phyloP scores from a whole-genome alignment of 2,888 invertebrate genomes.

The Acronicta aceris region DNA sequence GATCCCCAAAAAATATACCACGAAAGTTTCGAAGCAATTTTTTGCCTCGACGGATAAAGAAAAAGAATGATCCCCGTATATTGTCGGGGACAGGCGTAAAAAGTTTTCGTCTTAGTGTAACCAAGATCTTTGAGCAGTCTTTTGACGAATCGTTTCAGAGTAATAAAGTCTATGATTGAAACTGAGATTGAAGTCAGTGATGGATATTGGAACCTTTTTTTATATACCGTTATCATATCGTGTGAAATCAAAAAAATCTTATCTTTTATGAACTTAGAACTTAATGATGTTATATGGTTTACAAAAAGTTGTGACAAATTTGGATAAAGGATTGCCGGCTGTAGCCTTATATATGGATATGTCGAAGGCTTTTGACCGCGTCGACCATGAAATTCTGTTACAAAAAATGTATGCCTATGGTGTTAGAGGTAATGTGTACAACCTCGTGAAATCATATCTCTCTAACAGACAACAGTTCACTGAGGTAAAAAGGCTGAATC shows the following conservation, averaged over 20 bases:
- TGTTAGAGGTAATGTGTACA: too few relatives aligned
- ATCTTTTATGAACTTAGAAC: not conserved
- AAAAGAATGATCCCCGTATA: constrained; percentile 57
- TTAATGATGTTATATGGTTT: not conserved
- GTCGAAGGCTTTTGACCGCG: too few relatives aligned
- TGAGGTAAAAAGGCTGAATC: too few relatives aligned
- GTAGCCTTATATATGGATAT: too few relatives aligned
- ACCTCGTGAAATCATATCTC: too few relatives aligned
- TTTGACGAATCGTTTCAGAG: constrained; percentile 22
- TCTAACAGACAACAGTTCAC: too few relatives aligned
- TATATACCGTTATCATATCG: not conserved
- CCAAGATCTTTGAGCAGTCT: constrained; percentile 21
- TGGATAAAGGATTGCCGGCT: too few relatives aligned
- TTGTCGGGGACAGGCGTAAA: constrained; percentile 41
- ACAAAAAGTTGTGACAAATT: too few relatives aligned
- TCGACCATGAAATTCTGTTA: too few relatives aligned
- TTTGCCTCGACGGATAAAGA: constrained; percentile 58
- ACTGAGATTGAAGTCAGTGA: not conserved
- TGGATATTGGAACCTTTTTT: not conserved
- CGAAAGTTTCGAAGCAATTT: constrained; percentile 58
- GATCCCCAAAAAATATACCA: constrained; percentile 49
- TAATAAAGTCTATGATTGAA: constrained; percentile 2
- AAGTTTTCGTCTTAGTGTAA: constrained; percentile 41
- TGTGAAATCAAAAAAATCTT: too few relatives aligned
- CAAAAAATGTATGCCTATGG: too few relatives aligned